Evolutionary conservation across 1,140 invertebrate species (phyloP).

Genomic region (Sycophila sp.): DNA sequence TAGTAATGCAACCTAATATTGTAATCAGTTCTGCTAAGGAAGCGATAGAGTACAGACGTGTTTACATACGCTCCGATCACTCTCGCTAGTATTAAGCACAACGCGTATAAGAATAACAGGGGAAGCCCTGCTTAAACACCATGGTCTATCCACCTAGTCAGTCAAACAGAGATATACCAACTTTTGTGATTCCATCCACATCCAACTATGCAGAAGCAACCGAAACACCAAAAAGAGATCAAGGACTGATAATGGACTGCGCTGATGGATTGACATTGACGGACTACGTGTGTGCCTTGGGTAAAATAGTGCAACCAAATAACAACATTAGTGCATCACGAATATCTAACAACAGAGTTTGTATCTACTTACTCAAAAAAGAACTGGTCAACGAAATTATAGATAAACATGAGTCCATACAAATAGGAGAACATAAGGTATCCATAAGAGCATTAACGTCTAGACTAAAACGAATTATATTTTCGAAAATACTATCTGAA

Average conservation of each 20-base stretch:
- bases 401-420: not conserved
- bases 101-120: too few species aligned
- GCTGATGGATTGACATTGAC: not conserved
- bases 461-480: not conserved
- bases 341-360: conserved; percentile 19
- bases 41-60: too few species aligned
- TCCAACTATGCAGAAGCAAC: too few species aligned
- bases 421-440: not conserved
- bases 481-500: not conserved
- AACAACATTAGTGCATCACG: conserved; percentile 27
- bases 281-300: not conserved
- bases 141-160: too few species aligned
- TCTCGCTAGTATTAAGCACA: too few species aligned
- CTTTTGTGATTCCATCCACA: too few species aligned
- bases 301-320: not conserved
- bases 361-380: conserved; percentile 7
- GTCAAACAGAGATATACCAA: too few species aligned
- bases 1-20: too few species aligned
- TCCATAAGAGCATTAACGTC: not conserved
- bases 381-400: conserved; percentile 7
- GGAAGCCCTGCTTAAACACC: too few species aligned
- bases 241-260: not conserved
- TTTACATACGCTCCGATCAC: too few species aligned
- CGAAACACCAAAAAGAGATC: not conserved
- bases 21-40: too few species aligned